Conservation (phyloP, 2,797 vertebrate genomes). For the Iguana delicatissima region DNA sequence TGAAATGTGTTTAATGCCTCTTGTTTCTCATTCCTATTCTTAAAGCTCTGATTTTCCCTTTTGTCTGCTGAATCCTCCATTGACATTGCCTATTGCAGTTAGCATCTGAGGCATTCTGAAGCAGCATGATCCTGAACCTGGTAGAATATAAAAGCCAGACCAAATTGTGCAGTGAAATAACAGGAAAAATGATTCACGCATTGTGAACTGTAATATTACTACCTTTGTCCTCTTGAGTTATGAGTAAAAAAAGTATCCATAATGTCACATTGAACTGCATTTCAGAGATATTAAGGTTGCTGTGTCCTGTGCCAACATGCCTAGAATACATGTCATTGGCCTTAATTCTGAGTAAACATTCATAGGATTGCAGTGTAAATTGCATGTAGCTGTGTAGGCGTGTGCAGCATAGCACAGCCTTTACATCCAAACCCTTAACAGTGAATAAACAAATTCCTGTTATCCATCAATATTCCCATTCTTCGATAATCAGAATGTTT, state of each 20-base stretch:
- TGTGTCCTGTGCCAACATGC: background rate
- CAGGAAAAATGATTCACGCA: background rate
- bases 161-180: background rate
- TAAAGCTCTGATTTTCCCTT: constrained; percentile 10
- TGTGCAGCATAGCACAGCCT: background rate
- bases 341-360: background rate
- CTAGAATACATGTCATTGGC: background rate
- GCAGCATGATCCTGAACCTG: constrained; percentile 27
- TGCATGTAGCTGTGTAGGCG: constrained; percentile 7
- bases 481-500: constrained; percentile 63
- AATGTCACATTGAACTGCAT: background rate
- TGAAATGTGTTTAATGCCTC: background rate
- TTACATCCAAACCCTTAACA: constrained; percentile 6
- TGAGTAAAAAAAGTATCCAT: constrained; percentile 12
- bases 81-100: background rate
- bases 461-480: background rate
- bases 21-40: constrained; percentile 17
- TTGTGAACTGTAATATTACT: background rate
- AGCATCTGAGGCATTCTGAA: background rate
- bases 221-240: background rate
- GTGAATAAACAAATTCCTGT: constrained; percentile 3
- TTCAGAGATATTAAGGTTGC: background rate
- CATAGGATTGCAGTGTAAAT: background rate
- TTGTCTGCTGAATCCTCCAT: background rate
- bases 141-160: background rate